Evolutionary conservation across 2,113 vertebrate species (phyloP).

Genomic region (Eurystomus gularis): DNA sequence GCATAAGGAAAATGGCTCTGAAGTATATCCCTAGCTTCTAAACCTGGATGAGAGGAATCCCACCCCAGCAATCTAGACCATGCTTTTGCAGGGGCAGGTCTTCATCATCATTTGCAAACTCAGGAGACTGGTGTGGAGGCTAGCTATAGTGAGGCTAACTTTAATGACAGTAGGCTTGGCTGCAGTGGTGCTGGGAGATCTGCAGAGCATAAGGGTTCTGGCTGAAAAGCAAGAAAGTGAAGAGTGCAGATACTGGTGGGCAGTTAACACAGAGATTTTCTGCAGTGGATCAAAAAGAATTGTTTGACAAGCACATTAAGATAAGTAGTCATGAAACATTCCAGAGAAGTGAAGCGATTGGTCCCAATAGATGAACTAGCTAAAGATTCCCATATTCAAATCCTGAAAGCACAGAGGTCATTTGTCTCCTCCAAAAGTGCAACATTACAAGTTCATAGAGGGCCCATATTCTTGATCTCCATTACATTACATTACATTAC

Average conservation of each 20-base stretch:
- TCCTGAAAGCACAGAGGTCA: not conserved
- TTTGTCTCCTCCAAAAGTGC: not conserved
- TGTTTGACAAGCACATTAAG: not conserved
- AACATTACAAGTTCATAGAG: not conserved
- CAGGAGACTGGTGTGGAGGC: not conserved
- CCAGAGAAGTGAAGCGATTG: not conserved
- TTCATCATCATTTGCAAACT: not conserved
- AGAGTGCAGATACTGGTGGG: not conserved
- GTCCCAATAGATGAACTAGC: not conserved
- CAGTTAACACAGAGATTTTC: not conserved
- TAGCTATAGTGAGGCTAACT: not conserved
- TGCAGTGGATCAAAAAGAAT: not conserved
- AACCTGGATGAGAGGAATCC: not conserved
- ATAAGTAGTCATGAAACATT: rapidly evolving
- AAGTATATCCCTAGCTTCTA: not conserved
- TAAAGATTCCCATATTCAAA: not conserved
- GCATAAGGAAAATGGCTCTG: not conserved
- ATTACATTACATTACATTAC: not conserved
- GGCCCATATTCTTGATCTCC: not conserved
- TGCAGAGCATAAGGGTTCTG: not conserved
- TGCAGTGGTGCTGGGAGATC: not conserved
- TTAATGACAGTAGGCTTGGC: not conserved
- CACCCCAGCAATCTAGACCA: not conserved
- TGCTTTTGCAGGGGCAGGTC: not conserved
- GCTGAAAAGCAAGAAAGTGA: not conserved